Conservation (phyloP, 2,113 vertebrate genomes). For the Panurus biarmicus region DNA sequence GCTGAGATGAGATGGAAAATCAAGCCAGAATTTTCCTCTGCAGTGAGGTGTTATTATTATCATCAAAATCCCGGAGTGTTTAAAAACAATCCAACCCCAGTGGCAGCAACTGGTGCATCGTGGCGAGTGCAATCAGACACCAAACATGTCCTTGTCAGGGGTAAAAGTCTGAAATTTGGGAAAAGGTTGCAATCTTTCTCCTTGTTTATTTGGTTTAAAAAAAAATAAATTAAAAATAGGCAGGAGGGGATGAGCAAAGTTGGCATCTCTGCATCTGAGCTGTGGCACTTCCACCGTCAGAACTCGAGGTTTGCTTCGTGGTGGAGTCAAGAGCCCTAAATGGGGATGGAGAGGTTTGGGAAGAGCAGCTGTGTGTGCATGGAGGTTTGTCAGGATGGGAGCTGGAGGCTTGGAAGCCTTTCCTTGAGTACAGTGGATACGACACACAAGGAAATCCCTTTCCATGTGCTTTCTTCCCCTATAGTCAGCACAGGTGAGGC, state of each 20-base stretch:
- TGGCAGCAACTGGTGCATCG: not conserved
- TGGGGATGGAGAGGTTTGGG: not conserved
- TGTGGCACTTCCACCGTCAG: not conserved
- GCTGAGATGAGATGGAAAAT: slow-evolving; percentile 7
- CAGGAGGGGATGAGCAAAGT: not conserved
- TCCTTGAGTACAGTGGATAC: not conserved
- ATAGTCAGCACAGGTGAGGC: not conserved
- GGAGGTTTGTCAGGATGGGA: not conserved
- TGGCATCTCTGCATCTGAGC: not conserved
- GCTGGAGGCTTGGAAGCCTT: not conserved
- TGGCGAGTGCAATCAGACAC: not conserved
- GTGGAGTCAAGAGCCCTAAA: not conserved
- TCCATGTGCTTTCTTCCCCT: not conserved
- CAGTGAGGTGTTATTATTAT: slow-evolving; percentile 8
- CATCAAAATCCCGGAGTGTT: slow-evolving; percentile 38
- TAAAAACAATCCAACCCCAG: slow-evolving; percentile 36
- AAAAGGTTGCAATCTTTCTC: not conserved
- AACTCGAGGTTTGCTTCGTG: rapidly evolving
- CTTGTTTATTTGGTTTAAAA: not conserved
- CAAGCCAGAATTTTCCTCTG: slow-evolving; percentile 4
- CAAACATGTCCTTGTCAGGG: not conserved
- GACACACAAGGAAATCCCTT: not conserved
- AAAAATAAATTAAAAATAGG: too few relatives aligned
- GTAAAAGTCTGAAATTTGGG: not conserved
- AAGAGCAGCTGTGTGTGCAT: not conserved